Evolutionary conservation across 2,113 vertebrate genomes (phyloP).

Genomic region (Daboia siamensis): DNA sequence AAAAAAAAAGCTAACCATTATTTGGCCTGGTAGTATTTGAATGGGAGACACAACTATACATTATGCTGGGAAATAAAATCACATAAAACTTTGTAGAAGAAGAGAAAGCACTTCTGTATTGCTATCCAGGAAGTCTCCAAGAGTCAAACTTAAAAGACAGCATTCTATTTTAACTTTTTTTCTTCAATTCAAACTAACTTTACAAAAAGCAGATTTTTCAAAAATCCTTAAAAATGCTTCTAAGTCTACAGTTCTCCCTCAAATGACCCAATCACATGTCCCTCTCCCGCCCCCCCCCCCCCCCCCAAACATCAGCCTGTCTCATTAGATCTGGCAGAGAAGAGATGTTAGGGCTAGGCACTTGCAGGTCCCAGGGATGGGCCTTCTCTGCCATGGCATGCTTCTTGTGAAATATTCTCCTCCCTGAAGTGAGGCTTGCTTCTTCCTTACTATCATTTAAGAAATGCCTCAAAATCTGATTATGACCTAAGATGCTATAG

Average conservation of each 20-base stretch:
- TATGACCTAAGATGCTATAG: not conserved
- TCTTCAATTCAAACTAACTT: not conserved
- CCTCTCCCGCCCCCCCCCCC: not conserved
- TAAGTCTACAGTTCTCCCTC: not conserved
- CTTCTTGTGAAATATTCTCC: not conserved
- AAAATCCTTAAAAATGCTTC: not conserved
- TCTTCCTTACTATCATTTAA: not conserved
- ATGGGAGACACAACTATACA: not conserved
- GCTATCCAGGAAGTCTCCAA: not conserved
- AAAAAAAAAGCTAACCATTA: not conserved
- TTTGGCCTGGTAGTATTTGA: not conserved
- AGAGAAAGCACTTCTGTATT: not conserved
- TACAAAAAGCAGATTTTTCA: not conserved
- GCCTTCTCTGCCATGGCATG: not conserved
- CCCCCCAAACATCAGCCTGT: not conserved
- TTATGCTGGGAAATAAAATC: not conserved
- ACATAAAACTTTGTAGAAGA: not conserved
- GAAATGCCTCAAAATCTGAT: not conserved
- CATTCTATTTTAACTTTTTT: not conserved
- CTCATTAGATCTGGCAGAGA: not conserved
- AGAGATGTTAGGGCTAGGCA: not conserved
- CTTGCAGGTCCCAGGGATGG: not conserved
- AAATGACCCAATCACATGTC: not conserved
- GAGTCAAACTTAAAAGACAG: not conserved
- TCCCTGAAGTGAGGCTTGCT: not conserved